These are phyloP conservation scores for Gobius niger DNA, from an alignment of 2,113 vertebrate genomes.

Conservation along the genomic window DNA sequence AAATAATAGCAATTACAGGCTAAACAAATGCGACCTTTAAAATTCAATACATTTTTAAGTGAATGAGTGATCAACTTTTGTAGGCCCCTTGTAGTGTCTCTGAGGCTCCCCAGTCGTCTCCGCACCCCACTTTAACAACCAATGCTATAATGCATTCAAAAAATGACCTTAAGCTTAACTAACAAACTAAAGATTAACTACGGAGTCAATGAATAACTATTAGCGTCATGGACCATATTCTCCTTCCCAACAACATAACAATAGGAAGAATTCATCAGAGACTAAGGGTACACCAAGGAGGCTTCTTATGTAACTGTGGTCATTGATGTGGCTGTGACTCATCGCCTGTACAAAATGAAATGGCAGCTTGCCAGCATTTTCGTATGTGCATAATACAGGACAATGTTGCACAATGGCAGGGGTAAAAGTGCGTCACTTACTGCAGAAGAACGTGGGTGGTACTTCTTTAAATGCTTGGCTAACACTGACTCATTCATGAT, in stretches of 20 bases:
- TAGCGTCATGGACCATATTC: too few species aligned
- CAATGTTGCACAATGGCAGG: conserved; percentile 33
- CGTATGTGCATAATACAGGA: neutral
- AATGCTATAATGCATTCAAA: too few species aligned
- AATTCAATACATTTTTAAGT: too few species aligned
- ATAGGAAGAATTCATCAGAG: conserved; percentile 18
- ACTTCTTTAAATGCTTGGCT: conserved; percentile 41
- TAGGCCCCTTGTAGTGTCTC: too few species aligned
- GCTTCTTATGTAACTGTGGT: conserved; percentile 57
- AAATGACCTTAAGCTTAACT: too few species aligned
- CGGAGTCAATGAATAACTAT: neutral
- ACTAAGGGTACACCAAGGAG: conserved; percentile 19
- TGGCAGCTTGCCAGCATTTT: conserved; percentile 25
- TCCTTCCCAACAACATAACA: neutral
- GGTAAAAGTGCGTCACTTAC: conserved; percentile 42
- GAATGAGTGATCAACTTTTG: too few species aligned
- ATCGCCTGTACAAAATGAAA: conserved; percentile 38
- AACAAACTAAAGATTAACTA: neutral
- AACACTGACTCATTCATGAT: conserved; percentile 37
- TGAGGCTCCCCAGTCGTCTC: too few species aligned
- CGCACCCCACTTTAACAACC: too few species aligned
- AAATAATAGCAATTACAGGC: too few species aligned
- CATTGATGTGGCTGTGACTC: conserved; percentile 57
- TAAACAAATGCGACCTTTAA: too few species aligned
- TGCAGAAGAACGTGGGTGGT: conserved; percentile 43